A percentile compares a stretch with the other conserved stretches of the same genome.
phyloP scores from a whole-genome alignment of 2,797 vertebrate species.

The Arrhamphus sclerolepis region DNA sequence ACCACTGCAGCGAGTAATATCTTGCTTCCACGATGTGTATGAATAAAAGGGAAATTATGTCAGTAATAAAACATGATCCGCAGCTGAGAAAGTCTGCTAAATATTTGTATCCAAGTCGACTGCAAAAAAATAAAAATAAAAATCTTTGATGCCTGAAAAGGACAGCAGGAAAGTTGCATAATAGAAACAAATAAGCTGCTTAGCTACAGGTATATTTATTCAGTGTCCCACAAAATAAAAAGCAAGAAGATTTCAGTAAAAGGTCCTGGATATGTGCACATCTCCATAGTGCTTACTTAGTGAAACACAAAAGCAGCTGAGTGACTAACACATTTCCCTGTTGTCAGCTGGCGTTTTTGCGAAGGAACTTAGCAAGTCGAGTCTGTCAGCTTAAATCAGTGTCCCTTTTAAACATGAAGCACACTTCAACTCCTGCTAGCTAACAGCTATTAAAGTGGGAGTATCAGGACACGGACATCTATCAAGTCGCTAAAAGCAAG shows the following conservation, averaged over 20 bases:
- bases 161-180: neutral
- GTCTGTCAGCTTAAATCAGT: constrained; percentile 55
- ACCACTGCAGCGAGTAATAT: neutral
- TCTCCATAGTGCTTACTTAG: constrained; percentile 36
- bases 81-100: constrained; percentile 6
- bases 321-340: constrained; percentile 52
- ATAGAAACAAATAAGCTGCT: neutral
- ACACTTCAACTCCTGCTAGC: constrained; percentile 7
- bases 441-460: constrained; percentile 2
- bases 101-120: constrained; percentile 7
- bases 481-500: neutral
- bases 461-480: neutral
- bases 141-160: too few relatives aligned
- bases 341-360: constrained; percentile 51
- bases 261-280: constrained; percentile 10
- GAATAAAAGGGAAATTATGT: constrained; percentile 33
- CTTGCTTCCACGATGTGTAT: neutral
- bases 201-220: neutral
- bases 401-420: constrained; percentile 44
- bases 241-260: constrained; percentile 20
- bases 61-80: constrained; percentile 39
- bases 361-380: constrained; percentile 43
- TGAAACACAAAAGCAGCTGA: constrained; percentile 53
- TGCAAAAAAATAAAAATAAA: neutral
- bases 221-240: constrained; percentile 8